Evolutionary conservation across 2,113 vertebrate genomes (phyloP).

Genomic region (Neodon shergylaensis): DNA sequence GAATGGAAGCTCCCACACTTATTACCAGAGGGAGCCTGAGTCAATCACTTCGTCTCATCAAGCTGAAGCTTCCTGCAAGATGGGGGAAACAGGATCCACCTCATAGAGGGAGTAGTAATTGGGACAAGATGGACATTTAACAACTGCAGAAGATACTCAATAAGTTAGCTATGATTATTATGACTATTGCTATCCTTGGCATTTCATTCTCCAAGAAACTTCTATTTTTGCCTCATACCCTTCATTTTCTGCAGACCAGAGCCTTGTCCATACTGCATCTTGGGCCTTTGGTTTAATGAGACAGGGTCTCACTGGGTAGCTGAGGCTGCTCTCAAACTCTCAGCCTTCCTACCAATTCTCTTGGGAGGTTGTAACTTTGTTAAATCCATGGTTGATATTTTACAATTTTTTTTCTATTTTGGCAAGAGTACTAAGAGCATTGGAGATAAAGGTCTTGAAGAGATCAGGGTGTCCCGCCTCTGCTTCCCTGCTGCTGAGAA

Average conservation of each 20-base stretch:
- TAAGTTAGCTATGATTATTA: not conserved
- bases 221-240: not conserved
- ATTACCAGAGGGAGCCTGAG: not conserved
- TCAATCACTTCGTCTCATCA: not conserved
- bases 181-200: not conserved
- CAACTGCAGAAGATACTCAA: not conserved
- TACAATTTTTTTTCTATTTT: too few relatives aligned
- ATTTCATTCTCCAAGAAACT: not conserved
- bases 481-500: not conserved
- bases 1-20: not conserved
- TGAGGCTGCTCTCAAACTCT: not conserved
- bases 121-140: not conserved
- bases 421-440: too few relatives aligned
- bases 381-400: too few relatives aligned
- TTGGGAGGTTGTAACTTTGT: too few relatives aligned
- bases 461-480: too few relatives aligned
- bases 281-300: not conserved
- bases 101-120: too few relatives aligned
- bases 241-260: not conserved
- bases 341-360: not conserved
- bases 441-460: too few relatives aligned
- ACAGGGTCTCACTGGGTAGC: not conserved
- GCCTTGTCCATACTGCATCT: not conserved
- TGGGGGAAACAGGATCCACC: not conserved
- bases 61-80: conserved; percentile 8